Evolutionary conservation across 2,113 vertebrate species (phyloP).

Genomic region (Ptychochromis oligacanthus): DNA sequence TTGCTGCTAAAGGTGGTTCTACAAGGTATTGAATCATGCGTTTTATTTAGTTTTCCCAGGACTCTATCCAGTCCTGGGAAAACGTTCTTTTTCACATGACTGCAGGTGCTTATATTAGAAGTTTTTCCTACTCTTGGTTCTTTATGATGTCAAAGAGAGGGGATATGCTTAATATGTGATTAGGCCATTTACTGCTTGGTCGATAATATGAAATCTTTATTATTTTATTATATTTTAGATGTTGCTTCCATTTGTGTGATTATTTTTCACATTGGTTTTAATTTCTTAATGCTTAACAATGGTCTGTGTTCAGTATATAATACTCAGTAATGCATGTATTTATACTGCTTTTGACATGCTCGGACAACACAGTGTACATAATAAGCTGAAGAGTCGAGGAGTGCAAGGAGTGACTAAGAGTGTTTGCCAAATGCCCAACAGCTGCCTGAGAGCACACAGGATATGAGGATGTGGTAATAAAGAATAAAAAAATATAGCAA

Average conservation of each 20-base stretch:
- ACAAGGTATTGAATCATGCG: no score
- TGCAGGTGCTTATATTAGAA: background rate
- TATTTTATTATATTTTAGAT: background rate
- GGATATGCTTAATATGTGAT: background rate
- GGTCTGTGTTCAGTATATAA: background rate
- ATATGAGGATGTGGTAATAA: constrained; percentile 30
- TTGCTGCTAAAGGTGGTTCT: no score
- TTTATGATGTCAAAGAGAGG: background rate
- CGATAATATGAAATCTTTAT: background rate
- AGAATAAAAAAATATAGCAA: constrained; percentile 19
- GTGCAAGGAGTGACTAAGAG: background rate
- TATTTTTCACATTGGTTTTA: background rate
- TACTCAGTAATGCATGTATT: background rate
- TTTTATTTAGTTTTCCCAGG: no score
- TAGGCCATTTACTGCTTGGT: background rate
- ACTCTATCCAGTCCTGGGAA: no score
- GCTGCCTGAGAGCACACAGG: constrained; percentile 17
- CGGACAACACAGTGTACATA: background rate
- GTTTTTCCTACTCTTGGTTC: background rate
- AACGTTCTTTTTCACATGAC: background rate
- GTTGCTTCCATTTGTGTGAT: background rate
- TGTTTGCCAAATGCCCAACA: constrained; percentile 11
- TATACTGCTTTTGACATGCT: background rate
- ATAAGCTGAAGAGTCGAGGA: background rate
- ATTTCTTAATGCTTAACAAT: background rate